Conservation (phyloP, 2,888 invertebrate species). For the Lamellibrachia columna region DNA sequence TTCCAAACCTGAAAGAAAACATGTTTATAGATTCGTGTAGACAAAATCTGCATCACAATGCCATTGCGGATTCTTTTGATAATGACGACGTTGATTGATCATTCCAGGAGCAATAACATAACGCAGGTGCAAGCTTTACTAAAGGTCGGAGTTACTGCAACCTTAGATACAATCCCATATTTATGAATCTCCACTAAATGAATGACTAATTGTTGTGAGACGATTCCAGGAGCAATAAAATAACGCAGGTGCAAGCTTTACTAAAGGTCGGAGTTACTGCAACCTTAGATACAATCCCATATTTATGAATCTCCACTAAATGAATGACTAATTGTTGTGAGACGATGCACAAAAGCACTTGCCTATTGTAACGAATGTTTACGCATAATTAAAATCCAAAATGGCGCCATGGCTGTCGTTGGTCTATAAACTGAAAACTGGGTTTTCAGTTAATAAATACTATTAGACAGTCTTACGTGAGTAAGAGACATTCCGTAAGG, state of each 20-base stretch:
- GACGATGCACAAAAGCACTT: no score
- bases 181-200: neutral
- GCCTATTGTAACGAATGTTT: no score
- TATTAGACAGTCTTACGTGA: no score
- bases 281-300: neutral
- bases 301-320: neutral
- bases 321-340: neutral
- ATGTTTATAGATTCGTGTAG: neutral
- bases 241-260: neutral
- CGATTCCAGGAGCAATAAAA: neutral
- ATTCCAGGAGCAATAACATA: neutral
- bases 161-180: neutral
- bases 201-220: neutral
- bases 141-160: neutral
- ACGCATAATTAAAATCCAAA: no score
- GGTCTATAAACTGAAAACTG: no score
- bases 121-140: neutral
- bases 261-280: neutral
- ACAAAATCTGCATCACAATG: neutral
- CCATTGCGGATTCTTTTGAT: neutral
- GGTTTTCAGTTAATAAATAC: no score
- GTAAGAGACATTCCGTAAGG: no score
- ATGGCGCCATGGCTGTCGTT: no score
- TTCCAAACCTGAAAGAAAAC: no score
- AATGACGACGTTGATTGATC: no score